Percentiles rank a stretch among this genome's conserved stretches.
These are phyloP conservation scores for Girardia tigrina DNA, from an alignment of 2,888 invertebrate genomes.

Conservation along the genomic window DNA sequence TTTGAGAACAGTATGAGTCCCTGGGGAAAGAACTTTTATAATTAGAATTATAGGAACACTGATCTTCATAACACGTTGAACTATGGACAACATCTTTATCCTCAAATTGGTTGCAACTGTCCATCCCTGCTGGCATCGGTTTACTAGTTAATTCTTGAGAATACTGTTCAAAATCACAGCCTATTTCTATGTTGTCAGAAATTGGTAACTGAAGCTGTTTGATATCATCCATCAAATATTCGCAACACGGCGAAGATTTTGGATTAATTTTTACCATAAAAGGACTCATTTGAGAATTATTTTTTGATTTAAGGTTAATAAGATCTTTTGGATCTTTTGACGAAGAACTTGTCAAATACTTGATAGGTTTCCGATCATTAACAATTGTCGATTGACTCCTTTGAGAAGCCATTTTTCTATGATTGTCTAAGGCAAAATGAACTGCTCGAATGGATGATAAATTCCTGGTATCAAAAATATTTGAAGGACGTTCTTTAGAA, in stretches of 20 bases:
- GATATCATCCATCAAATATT: background rate
- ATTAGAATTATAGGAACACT: background rate
- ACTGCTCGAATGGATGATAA: background rate
- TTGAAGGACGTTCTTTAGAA: background rate
- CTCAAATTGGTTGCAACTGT: background rate
- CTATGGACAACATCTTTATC: background rate
- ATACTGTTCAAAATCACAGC: background rate
- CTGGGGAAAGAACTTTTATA: no score
- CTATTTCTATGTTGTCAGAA: conserved; percentile 3
- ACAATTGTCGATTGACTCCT: background rate
- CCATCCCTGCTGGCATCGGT: background rate
- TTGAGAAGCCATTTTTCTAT: conserved; percentile 15
- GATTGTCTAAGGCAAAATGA: conserved; percentile 18
- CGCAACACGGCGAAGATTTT: background rate
- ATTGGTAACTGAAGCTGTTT: conserved; percentile 5
- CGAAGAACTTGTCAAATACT: background rate
- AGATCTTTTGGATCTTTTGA: background rate
- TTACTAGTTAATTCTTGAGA: background rate
- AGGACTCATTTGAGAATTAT: background rate
- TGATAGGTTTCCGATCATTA: background rate
- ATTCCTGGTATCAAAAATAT: conserved; percentile 19
- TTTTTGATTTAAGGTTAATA: background rate
- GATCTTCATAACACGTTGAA: background rate
- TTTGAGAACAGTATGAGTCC: background rate
- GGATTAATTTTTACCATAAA: conserved; percentile 9